Base-by-base conservation (phyloP, 2,113 vertebrate genomes). In the Athene noctua region DNA sequence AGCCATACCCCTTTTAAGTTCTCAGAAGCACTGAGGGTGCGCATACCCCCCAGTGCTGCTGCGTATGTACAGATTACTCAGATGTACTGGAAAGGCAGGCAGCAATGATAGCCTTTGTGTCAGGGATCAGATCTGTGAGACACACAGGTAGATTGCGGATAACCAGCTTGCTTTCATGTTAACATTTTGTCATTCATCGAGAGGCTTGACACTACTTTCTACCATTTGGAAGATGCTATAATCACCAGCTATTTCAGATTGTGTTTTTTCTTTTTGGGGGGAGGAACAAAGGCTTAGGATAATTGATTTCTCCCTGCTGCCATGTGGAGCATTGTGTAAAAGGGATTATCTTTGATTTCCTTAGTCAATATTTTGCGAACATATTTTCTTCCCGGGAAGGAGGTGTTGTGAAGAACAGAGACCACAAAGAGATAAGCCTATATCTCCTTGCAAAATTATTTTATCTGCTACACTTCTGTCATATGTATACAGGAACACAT, bases 41-140 rank as follows among this genome's bases (percentile, higher is more conserved):
- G 0, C 0, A 1, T 13, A n/a, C 14, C 67, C 18, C 70, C 38
- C 47, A 55, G 0, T 27, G 18, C 20, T 57, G 15, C 9, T 7
- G 15, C 47, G 12, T 36, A 2, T 20, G 23, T 15, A 29, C 22
- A 42, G 9, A 23, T 77, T 73, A 40, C 30, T 54, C 32, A 62
- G 36, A 61, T 2, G 8, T 47, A 18, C 40, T 30, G 49, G 51
- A 40, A 77, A 73, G 15, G 17, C n/a, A 51, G 8, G 47, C 1
- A 2, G 58, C 21, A 86, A 8, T 10, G 34, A 22, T 3, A 44
- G 71, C 19, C 36, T 58, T 67, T 23, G 23, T 58, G 8, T 74
- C 32, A 51, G 42, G 49, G 7, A 62, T 16, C 44, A 44, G 21
- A 47, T 13, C 58, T 44, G 54, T 88, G 67, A 87, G 9, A 51